These are phyloP conservation scores for Hippoglossus stenolepis DNA, from an alignment of 2,113 vertebrate genomes.

Conservation along the genomic window DNA sequence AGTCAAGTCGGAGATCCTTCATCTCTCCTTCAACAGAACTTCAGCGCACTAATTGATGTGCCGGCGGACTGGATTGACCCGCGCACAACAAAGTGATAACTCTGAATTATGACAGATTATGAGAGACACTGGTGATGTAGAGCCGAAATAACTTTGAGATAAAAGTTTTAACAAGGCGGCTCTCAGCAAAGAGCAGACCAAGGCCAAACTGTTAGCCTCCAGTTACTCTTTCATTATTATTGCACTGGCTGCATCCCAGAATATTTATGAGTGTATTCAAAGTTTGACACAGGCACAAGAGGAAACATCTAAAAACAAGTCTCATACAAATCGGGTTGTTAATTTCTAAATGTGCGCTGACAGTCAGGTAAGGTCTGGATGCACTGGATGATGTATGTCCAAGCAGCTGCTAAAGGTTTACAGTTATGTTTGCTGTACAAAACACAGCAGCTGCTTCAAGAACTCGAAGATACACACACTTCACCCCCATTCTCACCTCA, in stretches of 20 bases:
- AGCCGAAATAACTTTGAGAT: slow-evolving; percentile 34
- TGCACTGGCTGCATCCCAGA: not conserved
- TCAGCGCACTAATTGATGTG: slow-evolving; percentile 41
- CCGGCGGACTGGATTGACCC: slow-evolving; percentile 31
- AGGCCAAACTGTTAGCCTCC: slow-evolving; percentile 8
- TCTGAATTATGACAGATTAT: slow-evolving; percentile 40
- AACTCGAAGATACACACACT: too few species aligned
- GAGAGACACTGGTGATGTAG: slow-evolving; percentile 25
- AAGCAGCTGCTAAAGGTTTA: too few species aligned
- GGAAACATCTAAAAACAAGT: not conserved
- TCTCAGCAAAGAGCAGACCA: not conserved
- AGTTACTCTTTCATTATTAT: slow-evolving; percentile 1
- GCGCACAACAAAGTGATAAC: slow-evolving; percentile 18
- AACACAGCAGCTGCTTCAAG: too few species aligned
- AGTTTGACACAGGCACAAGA: not conserved
- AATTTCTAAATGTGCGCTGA: too few species aligned
- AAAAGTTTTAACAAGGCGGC: slow-evolving; percentile 19
- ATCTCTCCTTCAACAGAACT: slow-evolving; percentile 64
- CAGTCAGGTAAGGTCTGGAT: too few species aligned
- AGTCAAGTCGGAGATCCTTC: slow-evolving; percentile 68
- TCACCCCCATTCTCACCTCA: too few species aligned
- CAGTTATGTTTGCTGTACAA: too few species aligned
- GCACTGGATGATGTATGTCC: too few species aligned
- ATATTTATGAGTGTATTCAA: not conserved
- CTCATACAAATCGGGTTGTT: not conserved